phyloP scores from a whole-genome alignment of 2,113 vertebrate species.

The Aix galericulata region DNA sequence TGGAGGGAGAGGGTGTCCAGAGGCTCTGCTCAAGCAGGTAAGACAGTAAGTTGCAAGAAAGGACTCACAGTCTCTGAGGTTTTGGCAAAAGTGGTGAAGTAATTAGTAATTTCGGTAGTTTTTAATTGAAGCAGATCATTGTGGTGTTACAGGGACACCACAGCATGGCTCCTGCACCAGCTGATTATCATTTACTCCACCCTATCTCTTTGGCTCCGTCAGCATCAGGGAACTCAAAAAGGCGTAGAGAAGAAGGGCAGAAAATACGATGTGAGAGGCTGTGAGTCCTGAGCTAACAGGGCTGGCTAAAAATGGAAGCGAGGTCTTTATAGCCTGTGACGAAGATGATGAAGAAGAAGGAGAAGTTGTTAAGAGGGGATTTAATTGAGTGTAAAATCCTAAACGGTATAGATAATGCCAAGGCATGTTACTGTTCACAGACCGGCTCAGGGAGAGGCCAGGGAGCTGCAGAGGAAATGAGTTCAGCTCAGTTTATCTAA shows the following conservation, averaged over 20 bases:
- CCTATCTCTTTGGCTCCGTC: neutral
- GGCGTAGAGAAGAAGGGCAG: conserved; percentile 23
- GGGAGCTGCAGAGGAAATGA: neutral
- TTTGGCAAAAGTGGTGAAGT: neutral
- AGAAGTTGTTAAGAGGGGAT: conserved; percentile 37
- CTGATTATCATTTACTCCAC: conserved; percentile 9
- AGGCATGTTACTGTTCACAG: conserved; percentile 1
- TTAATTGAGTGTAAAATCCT: conserved; percentile 68
- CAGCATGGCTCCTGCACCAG: neutral
- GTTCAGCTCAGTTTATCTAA: neutral
- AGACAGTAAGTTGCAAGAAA: neutral
- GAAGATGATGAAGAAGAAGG: conserved; percentile 46
- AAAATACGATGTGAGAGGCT: conserved; percentile 2
- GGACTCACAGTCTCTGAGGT: neutral
- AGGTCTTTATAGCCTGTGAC: conserved; percentile 24
- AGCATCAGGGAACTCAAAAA: conserved; percentile 34
- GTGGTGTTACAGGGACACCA: neutral
- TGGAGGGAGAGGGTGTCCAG: neutral
- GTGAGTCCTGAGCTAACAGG: neutral
- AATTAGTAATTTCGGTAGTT: conserved; percentile 6
- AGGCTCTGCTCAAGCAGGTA: neutral
- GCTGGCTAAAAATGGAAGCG: conserved; percentile 55
- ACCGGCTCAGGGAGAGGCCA: neutral
- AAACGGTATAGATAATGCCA: conserved; percentile 56
- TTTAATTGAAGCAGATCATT: neutral